A percentile compares a stretch with the other conserved stretches of the same genome.
Evolutionary conservation across 2,797 vertebrate genomes (phyloP).

Genomic region (Phataginus tricuspis): DNA sequence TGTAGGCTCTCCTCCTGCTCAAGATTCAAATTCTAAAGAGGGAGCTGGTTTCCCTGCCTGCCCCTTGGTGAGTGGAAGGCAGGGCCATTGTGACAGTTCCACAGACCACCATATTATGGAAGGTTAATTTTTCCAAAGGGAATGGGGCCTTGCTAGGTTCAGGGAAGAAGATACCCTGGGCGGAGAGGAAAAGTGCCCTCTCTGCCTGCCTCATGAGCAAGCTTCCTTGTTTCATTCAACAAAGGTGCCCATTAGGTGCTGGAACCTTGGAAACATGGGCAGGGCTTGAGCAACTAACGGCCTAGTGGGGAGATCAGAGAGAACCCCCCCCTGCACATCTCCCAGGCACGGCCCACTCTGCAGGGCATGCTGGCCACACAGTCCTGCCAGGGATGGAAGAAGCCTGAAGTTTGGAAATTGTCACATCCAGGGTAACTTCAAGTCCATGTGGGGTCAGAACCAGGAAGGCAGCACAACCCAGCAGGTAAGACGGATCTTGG

Average conservation of each 20-base stretch:
- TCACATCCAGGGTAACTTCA: neutral
- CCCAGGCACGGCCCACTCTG: neutral
- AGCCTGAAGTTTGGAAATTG: neutral
- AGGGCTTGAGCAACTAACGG: neutral
- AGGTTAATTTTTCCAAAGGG: neutral
- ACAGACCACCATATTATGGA: fast-evolving
- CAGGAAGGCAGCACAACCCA: neutral
- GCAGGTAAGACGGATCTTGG: fast-evolving
- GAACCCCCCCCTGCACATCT: fast-evolving
- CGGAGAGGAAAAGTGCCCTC: fast-evolving
- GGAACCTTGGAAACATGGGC: neutral
- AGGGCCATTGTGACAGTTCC: fast-evolving
- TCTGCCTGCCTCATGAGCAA: neutral
- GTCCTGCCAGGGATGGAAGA: neutral
- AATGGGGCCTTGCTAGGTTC: fast-evolving
- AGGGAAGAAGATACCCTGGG: neutral
- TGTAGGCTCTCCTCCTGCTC: neutral
- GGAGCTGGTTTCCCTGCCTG: neutral
- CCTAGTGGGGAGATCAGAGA: neutral
- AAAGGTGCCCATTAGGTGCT: neutral
- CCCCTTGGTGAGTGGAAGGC: fast-evolving
- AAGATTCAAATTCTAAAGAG: neutral
- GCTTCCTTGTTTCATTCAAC: neutral
- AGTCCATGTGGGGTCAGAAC: neutral
- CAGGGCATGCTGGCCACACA: neutral